phyloP scores from a whole-genome alignment of 2,888 invertebrate species.

The Malachius bipustulatus region DNA sequence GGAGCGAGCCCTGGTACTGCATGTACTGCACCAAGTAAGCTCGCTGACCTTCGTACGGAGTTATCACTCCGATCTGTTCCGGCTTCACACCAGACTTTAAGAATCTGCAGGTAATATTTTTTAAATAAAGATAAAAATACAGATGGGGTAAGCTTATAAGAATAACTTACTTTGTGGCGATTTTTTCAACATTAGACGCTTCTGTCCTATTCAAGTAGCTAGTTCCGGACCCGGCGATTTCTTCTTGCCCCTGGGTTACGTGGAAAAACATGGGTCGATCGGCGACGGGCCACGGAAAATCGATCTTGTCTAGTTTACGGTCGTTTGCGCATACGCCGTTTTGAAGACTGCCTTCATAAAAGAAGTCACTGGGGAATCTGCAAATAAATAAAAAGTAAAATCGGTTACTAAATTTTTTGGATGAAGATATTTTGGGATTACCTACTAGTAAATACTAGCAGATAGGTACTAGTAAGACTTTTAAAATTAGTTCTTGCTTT shows the following conservation, averaged over 20 bases:
- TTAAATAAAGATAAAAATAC: not conserved
- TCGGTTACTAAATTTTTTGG: too few relatives aligned
- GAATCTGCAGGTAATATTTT: constrained; percentile 48
- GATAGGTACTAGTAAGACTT: too few relatives aligned
- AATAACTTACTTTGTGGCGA: constrained; percentile 55
- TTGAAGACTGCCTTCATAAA: constrained; percentile 97
- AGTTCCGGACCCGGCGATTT: constrained; percentile 96
- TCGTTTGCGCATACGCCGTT: constrained; percentile 98
- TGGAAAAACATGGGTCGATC: constrained; percentile 99
- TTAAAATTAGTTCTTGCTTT: too few relatives aligned
- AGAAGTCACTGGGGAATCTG: constrained; percentile 93
- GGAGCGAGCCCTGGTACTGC: constrained; percentile 96
- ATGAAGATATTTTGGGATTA: too few relatives aligned
- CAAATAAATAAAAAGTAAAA: too few relatives aligned
- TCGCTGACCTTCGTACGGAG: constrained; percentile 97
- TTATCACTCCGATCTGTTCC: constrained; percentile 97
- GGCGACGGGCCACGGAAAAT: constrained; percentile 95
- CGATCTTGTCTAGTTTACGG: constrained; percentile 74
- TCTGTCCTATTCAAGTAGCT: constrained; percentile 98
- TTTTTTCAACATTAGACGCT: constrained; percentile 96
- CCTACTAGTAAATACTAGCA: too few relatives aligned
- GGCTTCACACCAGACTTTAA: constrained; percentile 90
- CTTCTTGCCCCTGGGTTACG: constrained; percentile 96
- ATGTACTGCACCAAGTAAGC: constrained; percentile 97
- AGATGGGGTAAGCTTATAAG: constrained; percentile 1